These are phyloP conservation scores for Phthorimaea operculella DNA, from an alignment of 1,140 invertebrate genomes.

Conservation along the genomic window DNA sequence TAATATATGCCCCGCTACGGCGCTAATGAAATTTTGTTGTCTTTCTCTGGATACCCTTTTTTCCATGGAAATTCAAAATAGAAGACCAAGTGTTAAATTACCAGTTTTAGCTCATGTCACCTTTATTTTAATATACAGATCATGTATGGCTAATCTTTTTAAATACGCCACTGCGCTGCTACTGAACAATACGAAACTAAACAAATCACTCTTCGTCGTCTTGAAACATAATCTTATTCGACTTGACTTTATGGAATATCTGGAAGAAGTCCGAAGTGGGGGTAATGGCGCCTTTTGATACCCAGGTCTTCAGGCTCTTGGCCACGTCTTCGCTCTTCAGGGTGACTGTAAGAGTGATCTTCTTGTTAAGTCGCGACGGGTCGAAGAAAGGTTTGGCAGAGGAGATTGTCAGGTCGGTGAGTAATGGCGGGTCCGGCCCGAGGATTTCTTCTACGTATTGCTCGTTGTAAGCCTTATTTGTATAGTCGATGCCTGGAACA, in stretches of 20 bases:
- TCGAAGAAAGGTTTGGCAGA: conserved; percentile 31
- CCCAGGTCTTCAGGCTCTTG: conserved; percentile 33
- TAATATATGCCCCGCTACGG: too few species aligned
- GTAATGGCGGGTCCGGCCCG: conserved; percentile 36
- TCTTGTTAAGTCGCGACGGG: conserved; percentile 27
- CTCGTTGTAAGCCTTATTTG: conserved; percentile 31
- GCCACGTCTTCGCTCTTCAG: conserved; percentile 40
- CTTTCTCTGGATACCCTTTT: too few species aligned
- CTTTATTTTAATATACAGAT: too few species aligned
- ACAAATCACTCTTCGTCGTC: not conserved
- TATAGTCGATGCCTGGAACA: conserved; percentile 39
- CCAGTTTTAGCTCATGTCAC: too few species aligned
- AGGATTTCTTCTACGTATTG: conserved; percentile 32
- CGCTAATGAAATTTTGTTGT: too few species aligned
- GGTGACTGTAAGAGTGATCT: conserved; percentile 30
- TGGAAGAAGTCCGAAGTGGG: conserved; percentile 39
- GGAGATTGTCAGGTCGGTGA: conserved; percentile 34
- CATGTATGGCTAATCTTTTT: too few species aligned
- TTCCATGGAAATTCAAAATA: too few species aligned
- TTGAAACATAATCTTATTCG: conserved; percentile 30
- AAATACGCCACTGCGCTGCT: too few species aligned
- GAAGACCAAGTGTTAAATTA: too few species aligned
- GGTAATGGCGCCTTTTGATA: conserved; percentile 25
- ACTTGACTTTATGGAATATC: conserved; percentile 39
- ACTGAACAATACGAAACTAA: too few species aligned